Base-by-base conservation (phyloP, 1,140 invertebrate genomes). In the Probaryconus sp. region DNA sequence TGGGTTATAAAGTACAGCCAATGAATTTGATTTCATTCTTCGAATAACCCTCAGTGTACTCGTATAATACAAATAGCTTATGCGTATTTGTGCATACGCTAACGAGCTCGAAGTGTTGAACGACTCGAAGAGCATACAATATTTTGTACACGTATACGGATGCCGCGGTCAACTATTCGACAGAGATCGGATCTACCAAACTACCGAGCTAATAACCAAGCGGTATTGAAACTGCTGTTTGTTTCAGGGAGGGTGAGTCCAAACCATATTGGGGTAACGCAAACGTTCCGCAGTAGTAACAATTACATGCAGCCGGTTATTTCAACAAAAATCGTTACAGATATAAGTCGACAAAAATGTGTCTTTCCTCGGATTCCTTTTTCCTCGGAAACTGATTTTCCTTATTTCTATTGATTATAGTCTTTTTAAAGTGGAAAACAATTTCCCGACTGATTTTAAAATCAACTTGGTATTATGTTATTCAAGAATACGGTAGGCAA, bases 161-260 rank as follows among this genome's bases (percentile, higher is more conserved):
- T 65, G 61, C 13, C 38, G 63, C 45, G 58, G 63, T 64, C 51
- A 63, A 56, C 71, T 64, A 70, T 64, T 71, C 48, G 48, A 38
- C 50, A 37, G 53, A 56, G 78, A 81, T 81, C 77, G 68, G 75
- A 81, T 81, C 79, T 81, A 68, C 70, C 67, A 70, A 78, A 74
- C 73, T 76, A 75, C 65, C 74, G 42, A 76, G 78, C 77, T 76
- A 79, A 81, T 79, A 79, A 78, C 71, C 61, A 68, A 43, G 56
- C 69, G 51, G 76, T 79, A 83, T 83, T 83, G 81, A 79, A 83
- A 83, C 78, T 81, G 77, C 65, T 72, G 76, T 71, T 79, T 79
- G 79, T 77, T 80, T 58, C 72, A 58, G 68, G 60, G 48, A 69
- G 77, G 69, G 68, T 70, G 37, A 21, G 69, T 61, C 67, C 63